Base-by-base conservation (phyloP, 2,888 invertebrate genomes). In the Luffia ferchaultella region DNA sequence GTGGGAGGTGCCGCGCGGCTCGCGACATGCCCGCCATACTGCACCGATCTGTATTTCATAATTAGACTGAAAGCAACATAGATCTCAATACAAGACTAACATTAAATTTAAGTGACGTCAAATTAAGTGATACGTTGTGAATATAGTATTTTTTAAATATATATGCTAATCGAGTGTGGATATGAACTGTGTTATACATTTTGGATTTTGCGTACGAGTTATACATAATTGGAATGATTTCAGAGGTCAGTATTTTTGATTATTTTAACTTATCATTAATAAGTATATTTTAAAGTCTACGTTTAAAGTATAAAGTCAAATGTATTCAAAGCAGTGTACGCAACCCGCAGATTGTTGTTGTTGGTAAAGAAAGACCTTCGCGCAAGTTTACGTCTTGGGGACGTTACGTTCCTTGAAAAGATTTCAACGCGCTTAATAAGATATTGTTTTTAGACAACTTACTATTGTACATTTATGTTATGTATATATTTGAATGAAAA, bases 51-150 rank as follows among this genome's bases (percentile, higher is more conserved):
- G 12, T 12, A 3, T 30, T 3, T 7, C 48, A 41, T 73, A 72
- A 64, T 63, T 72, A 76, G 82, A 83, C 82, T 83, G 83, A 80
- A 74, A 68, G 80, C 67, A 82, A 82, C 82, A 60, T 71, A 76
- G 83, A 83, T 83, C 83, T 83, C 82, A 83, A 73, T 62, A 72
- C 67, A 82, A 83, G 83, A 82, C 83, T 83, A 74, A 75, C 12
- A 12, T 7, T 30, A 30, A 7, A 7, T 30, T 43, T n/a, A n/a
- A 43, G 16, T 16, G 43, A 43, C 17, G 12, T n/a, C n/a, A n/a
- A n/a, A n/a, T n/a, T n/a, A 18, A 18, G 45, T 40, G 18, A 42
- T 18, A 12, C 2, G 9, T 16, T 45, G 45, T 45, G 45, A 45
- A 17, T 16, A 18, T 17, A 18, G 5, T 12, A 2, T 50, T 51